Base-by-base conservation (phyloP, 2,113 vertebrate genomes). In the Nematolebias whitei region DNA sequence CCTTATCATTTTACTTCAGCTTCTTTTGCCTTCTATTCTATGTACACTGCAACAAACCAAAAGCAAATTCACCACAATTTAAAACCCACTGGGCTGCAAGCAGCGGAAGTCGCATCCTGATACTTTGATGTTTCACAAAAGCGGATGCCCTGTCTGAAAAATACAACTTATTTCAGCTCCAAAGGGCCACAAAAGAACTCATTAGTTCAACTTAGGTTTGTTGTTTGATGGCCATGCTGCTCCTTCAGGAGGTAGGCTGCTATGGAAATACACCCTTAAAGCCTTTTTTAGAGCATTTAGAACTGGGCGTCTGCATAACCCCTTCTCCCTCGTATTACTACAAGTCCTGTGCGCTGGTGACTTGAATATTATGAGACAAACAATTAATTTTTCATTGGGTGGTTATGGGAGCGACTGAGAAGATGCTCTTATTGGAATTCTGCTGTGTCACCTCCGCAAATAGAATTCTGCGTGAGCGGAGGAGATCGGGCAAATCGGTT, bases 341-440 rank as follows among this genome's bases (percentile, higher is more conserved):
- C 87, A 81, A 74, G 76, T 79, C 78, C 11, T 20, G 74, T 70
- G 75, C 79, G 78, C 68, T 63, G 55, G 54, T 59, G 61, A 87
- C 77, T 83, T 66, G 48, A 82, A 85, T 79, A 78, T 78, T 79
- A 66, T 66, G 74, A 84, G 86, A 90, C 80, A 80, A 88, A 85
- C 62, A 71, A 91, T 92, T 83, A 90, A 92, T 91, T 89, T 92
- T 92, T 93, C 84, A 91, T 88, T 68, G 78, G 71, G 49, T 58
- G 71, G 71, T 89, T 90, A 86, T 78, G 68, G 79, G 72, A 76
- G 80, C 85, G 85, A 87, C 79, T 68, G 80, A 83, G 82, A 77
- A 52, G 68, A 65, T 71, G 82, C 79, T 68, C 78, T 79, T 29
- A 84, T 85, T 87, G 84, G 80, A 92, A 90, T 84, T 85, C 85